Percentiles rank a stretch among this genome's conserved stretches.
Conservation (phyloP, 2,797 vertebrate genomes). For the Zalophus californianus region DNA sequence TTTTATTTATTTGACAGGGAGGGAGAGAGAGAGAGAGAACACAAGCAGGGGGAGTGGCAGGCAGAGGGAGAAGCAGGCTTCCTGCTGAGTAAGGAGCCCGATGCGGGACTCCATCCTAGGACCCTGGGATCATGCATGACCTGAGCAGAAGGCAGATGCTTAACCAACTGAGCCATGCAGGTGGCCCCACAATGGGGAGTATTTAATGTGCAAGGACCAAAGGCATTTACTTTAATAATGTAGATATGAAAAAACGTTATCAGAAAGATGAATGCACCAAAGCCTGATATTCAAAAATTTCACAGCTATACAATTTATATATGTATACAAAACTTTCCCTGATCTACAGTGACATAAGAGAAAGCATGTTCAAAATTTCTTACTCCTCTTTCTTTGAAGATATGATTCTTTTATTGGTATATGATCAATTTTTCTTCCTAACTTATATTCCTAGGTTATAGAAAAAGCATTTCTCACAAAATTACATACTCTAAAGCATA, state of each 20-base stretch:
- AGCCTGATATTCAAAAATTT: conserved; percentile 2
- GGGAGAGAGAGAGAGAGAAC: too few relatives aligned
- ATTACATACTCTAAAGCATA: background rate
- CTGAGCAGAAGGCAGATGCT: too few relatives aligned
- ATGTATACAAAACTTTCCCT: background rate
- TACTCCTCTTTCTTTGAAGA: background rate
- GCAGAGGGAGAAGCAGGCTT: too few relatives aligned
- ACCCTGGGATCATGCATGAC: too few relatives aligned
- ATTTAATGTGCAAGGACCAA: background rate
- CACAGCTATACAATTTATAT: background rate
- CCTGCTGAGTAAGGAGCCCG: too few relatives aligned
- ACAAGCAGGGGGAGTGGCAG: too few relatives aligned
- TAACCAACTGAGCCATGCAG: too few relatives aligned
- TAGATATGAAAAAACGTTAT: background rate
- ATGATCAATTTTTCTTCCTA: conserved; percentile 12
- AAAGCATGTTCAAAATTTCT: background rate
- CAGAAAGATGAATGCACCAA: background rate
- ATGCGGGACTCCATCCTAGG: too few relatives aligned
- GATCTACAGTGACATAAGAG: background rate
- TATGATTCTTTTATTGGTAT: conserved; percentile 13
- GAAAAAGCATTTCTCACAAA: background rate
- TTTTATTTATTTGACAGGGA: too few relatives aligned
- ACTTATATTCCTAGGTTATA: conserved; percentile 2
- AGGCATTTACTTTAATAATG: background rate
- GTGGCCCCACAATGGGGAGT: background rate